Percentiles rank a stretch among this genome's conserved stretches.
phyloP scores from a whole-genome alignment of 2,113 vertebrate species.

The Pygoscelis antarcticus region DNA sequence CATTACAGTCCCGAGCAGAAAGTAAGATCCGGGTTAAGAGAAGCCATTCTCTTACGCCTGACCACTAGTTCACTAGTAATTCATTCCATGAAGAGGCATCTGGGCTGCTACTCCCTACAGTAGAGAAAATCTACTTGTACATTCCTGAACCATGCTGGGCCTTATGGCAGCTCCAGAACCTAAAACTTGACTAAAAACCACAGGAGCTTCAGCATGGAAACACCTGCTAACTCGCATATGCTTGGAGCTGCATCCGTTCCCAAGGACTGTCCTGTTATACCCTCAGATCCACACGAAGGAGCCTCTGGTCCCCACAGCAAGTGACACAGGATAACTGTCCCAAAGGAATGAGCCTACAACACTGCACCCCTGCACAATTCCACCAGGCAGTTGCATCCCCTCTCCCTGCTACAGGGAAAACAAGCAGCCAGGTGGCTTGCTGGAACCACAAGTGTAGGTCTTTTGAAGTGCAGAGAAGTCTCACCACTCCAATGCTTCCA shows the following conservation, averaged over 20 bases:
- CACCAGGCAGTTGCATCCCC: not conserved
- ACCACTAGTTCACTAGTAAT: not conserved
- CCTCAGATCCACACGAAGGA: not conserved
- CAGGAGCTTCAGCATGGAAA: not conserved
- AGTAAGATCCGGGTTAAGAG: not conserved
- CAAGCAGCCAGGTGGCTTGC: not conserved
- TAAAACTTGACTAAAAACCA: not conserved
- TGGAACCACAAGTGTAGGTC: not conserved
- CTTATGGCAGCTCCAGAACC: not conserved
- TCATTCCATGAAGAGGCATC: not conserved
- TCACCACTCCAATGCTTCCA: not conserved
- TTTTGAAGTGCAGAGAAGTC: not conserved
- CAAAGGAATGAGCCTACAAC: not conserved
- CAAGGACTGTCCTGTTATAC: not conserved
- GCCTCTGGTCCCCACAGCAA: not conserved
- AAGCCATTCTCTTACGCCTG: not conserved
- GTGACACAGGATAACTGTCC: not conserved
- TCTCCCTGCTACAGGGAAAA: not conserved
- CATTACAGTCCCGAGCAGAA: not conserved
- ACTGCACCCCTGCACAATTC: not conserved
- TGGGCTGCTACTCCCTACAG: not conserved
- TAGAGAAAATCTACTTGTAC: not conserved
- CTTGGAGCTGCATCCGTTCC: not conserved
- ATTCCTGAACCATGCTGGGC: conserved; percentile 31
- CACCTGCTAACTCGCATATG: not conserved